phyloP scores from a whole-genome alignment of 2,797 vertebrate genomes.

The Eidolon dupreanum region DNA sequence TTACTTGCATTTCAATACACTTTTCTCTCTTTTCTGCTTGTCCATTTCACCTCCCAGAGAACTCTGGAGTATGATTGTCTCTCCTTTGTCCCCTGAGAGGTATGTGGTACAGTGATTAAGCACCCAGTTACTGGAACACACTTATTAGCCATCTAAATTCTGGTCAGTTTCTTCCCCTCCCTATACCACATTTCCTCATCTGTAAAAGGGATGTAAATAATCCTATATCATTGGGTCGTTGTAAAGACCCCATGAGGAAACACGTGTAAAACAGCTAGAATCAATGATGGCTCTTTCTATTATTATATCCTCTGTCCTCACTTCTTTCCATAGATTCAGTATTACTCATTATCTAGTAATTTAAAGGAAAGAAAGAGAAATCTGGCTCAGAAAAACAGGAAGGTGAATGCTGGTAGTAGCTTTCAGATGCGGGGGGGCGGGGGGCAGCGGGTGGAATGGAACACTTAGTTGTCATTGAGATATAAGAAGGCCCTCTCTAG shows the following conservation, averaged over 20 bases:
- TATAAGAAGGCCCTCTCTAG: background rate
- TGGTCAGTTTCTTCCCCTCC: background rate
- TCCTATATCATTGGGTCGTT: background rate
- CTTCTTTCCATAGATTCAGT: background rate
- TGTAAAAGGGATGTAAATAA: background rate
- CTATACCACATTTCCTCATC: background rate
- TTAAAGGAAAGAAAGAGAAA: constrained; percentile 10
- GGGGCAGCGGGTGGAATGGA: background rate
- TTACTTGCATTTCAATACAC: background rate
- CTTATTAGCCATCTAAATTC: background rate
- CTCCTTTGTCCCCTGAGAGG: background rate
- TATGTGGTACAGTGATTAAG: background rate
- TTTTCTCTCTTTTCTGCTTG: background rate
- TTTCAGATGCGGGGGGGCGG: background rate
- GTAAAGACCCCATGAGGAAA: background rate
- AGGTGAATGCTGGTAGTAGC: background rate
- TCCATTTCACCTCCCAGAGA: background rate
- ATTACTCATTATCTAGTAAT: background rate
- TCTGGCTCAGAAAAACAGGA: background rate
- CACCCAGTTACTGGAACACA: background rate
- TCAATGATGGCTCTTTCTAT: background rate
- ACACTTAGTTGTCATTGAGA: background rate
- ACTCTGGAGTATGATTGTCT: background rate
- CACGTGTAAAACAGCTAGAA: background rate
- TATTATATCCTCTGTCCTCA: background rate